These are phyloP conservation scores for Trochalopteron elliotii DNA, from an alignment of 2,113 vertebrate species.

Conservation along the genomic window DNA sequence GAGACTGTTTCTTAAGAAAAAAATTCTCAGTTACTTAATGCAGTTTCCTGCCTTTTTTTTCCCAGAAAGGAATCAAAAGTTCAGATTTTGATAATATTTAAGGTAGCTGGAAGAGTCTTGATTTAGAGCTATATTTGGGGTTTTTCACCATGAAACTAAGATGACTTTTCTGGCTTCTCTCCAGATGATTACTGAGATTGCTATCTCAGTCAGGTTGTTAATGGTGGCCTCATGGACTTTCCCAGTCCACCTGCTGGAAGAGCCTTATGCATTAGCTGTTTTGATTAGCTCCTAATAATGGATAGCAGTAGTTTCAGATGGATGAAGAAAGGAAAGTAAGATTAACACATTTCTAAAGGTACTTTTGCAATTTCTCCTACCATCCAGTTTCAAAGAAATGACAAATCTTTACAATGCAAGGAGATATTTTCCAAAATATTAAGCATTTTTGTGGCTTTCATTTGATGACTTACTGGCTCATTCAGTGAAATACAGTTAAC, in stretches of 20 bases:
- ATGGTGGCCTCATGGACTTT: background rate
- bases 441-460: slow-evolving; percentile 41
- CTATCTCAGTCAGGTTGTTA: slow-evolving; percentile 2
- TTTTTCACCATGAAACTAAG: background rate
- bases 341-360: background rate
- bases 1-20: background rate
- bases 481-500: slow-evolving; percentile 30
- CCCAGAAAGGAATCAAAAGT: background rate
- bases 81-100: background rate
- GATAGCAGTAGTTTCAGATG: background rate
- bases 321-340: background rate
- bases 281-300: background rate
- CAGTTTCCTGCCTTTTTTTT: background rate
- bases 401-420: background rate
- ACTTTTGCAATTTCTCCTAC: background rate
- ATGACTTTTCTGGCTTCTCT: background rate
- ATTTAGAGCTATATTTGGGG: background rate
- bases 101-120: background rate
- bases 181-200: background rate
- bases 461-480: slow-evolving; percentile 16
- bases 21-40: background rate
- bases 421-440: slow-evolving; percentile 11
- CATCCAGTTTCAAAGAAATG: background rate
- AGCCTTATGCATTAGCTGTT: background rate
- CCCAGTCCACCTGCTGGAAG: background rate